Conservation (phyloP, 2,888 invertebrate species). For the Tetranychus piercei region DNA sequence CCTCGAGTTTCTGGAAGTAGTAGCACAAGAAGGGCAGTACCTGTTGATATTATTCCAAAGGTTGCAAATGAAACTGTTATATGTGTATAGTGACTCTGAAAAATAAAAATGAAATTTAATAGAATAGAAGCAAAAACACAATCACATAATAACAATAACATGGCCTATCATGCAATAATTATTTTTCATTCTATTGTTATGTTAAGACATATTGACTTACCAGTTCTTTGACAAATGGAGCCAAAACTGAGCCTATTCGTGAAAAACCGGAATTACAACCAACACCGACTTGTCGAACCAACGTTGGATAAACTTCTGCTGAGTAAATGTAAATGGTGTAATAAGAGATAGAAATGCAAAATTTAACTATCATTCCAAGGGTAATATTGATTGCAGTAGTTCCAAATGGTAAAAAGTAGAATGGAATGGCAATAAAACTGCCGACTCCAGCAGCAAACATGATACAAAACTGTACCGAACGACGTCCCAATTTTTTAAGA, state of each 20-base stretch:
- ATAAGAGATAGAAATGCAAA: constrained; percentile 17
- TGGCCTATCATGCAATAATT: not conserved
- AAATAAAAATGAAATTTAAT: not conserved
- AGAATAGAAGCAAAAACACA: not conserved
- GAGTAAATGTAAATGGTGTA: constrained; percentile 18
- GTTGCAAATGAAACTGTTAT: constrained; percentile 1
- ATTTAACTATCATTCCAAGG: constrained; percentile 18
- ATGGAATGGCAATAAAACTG: not conserved
- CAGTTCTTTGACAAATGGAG: constrained; percentile 22
- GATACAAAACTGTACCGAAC: not conserved
- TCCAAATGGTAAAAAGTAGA: not conserved
- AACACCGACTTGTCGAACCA: constrained; percentile 18
- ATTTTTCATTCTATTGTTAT: not conserved
- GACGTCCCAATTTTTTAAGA: constrained; percentile 13
- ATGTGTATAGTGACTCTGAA: not conserved
- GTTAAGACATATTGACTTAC: not conserved
- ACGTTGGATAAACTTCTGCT: constrained; percentile 21
- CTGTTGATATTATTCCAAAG: constrained; percentile 14
- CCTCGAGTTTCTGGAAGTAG: constrained; percentile 23
- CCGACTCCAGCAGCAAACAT: constrained; percentile 10
- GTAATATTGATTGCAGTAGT: not conserved
- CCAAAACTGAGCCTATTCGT: constrained; percentile 17
- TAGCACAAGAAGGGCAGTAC: constrained; percentile 16
- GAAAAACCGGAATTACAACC: constrained; percentile 14
- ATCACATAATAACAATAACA: too few relatives aligned